Conservation (phyloP, 2,113 vertebrate genomes). For the Passer domesticus region DNA sequence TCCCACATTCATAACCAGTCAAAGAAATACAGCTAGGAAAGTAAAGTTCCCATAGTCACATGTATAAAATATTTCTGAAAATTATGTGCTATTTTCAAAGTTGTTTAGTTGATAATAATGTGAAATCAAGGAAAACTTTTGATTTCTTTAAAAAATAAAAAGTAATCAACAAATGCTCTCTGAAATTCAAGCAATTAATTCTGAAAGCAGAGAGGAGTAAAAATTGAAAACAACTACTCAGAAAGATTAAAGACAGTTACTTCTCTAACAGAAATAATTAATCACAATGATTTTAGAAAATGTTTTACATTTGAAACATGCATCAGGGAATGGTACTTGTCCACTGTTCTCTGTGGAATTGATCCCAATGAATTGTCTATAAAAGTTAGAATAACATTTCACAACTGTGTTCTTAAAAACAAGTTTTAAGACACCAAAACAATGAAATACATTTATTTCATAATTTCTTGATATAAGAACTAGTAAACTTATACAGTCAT, state of each 20-base stretch:
- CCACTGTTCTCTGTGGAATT: background rate
- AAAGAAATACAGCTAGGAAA: background rate
- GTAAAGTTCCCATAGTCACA: background rate
- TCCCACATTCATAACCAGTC: background rate
- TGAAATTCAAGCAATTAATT: background rate
- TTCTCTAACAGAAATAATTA: background rate
- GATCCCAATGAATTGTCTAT: background rate
- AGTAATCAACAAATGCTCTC: background rate
- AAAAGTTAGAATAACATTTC: background rate
- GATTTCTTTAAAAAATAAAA: background rate
- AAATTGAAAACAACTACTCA: background rate
- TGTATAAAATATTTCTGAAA: background rate
- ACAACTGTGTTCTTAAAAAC: background rate
- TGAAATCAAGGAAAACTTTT: background rate
- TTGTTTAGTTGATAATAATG: background rate
- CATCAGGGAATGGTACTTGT: background rate
- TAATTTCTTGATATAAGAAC: background rate
- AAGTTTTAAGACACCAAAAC: background rate
- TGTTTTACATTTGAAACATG: background rate
- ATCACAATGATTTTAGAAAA: background rate
- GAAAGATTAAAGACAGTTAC: background rate
- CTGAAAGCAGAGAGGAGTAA: background rate
- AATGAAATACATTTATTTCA: background rate
- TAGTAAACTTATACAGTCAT: background rate
- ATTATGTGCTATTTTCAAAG: background rate